Percentiles rank a stretch among this genome's conserved stretches.
Conservation (phyloP, 2,888 invertebrate genomes). For the Lordiphosa andalusiaca region DNA sequence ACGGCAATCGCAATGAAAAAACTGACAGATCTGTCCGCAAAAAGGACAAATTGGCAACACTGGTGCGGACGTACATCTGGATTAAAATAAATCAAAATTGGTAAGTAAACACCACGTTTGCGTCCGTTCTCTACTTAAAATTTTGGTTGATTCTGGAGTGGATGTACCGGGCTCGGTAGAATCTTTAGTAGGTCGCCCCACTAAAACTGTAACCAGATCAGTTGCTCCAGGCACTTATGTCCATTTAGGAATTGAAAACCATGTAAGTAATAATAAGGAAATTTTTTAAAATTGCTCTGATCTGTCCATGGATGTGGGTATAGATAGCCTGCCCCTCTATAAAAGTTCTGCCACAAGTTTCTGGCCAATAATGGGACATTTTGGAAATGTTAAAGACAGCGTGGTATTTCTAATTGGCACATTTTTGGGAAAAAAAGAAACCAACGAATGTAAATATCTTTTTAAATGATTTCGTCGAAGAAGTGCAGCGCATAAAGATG, state of each 20-base stretch:
- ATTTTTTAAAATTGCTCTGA: neutral
- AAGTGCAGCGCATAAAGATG: neutral
- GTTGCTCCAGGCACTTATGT: neutral
- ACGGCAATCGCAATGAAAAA: too few species aligned
- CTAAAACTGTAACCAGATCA: neutral
- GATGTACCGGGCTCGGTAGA: too few species aligned
- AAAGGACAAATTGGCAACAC: too few species aligned
- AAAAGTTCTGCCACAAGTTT: neutral
- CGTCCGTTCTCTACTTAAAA: too few species aligned
- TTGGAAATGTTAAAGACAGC: neutral
- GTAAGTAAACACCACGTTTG: too few species aligned
- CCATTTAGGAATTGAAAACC: neutral
- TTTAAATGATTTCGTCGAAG: neutral
- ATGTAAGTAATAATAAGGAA: neutral
- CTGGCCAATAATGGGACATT: neutral
- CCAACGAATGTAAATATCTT: neutral
- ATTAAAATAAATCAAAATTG: too few species aligned
- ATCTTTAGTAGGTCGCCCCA: too few species aligned
- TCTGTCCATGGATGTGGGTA: neutral
- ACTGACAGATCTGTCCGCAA: too few species aligned
- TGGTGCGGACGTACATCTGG: too few species aligned
- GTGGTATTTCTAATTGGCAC: neutral
- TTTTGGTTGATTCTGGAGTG: too few species aligned
- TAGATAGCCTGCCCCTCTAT: neutral
- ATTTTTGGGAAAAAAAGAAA: neutral